phyloP scores from a whole-genome alignment of 2,113 vertebrate genomes.

The Oophaga pumilio region DNA sequence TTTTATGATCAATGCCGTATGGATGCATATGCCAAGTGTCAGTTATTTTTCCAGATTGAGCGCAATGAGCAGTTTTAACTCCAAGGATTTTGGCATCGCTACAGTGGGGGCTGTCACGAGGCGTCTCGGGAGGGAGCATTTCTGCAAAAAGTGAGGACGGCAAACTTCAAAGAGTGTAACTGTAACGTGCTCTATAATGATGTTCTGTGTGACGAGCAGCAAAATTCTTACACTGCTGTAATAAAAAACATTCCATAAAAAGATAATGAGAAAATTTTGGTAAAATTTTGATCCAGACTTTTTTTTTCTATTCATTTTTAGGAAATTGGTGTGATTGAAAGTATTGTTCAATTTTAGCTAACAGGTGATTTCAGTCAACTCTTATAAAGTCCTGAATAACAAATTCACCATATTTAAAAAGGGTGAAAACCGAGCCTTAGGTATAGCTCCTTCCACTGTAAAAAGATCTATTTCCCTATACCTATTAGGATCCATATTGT shows the following conservation, averaged over 20 bases:
- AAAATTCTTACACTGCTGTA: background rate
- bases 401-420: too few species aligned
- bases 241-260: background rate
- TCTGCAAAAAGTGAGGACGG: background rate
- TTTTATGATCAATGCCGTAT: slow-evolving; percentile 15
- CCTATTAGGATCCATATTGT: too few species aligned
- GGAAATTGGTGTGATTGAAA: too few species aligned
- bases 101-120: slow-evolving; percentile 9
- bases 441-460: too few species aligned
- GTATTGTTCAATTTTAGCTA: too few species aligned
- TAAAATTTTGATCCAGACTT: too few species aligned
- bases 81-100: slow-evolving; percentile 12
- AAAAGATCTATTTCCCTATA: too few species aligned
- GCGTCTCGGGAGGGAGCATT: background rate
- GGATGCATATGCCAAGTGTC: slow-evolving; percentile 8
- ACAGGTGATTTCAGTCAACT: too few species aligned
- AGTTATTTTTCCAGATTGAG: background rate
- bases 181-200: background rate
- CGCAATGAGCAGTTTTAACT: slow-evolving; percentile 4
- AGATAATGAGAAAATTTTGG: too few species aligned
- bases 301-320: too few species aligned
- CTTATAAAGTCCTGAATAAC: too few species aligned
- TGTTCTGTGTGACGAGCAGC: background rate
- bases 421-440: too few species aligned
- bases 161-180: background rate